Evolutionary conservation across 2,888 invertebrate species (phyloP).

Genomic region (Drosophila picticornis): DNA sequence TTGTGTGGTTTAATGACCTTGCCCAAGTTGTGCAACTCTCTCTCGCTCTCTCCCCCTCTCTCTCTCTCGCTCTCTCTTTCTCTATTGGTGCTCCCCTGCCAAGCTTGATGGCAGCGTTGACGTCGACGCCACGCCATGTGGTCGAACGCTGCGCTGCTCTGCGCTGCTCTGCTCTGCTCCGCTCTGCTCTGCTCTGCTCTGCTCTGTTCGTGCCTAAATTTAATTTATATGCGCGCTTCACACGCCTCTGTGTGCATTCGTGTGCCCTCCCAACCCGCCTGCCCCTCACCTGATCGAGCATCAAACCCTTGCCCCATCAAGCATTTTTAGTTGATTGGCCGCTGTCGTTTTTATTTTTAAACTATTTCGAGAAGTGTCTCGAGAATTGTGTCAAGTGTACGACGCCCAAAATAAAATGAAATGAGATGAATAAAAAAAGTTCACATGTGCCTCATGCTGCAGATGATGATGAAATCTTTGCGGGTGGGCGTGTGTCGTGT

Average conservation of each 20-base stretch:
- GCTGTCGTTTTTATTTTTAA: conserved; percentile 61
- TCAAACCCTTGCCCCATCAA: conserved; percentile 1
- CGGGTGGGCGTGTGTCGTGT: conserved; percentile 41
- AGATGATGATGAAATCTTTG: conserved; percentile 55
- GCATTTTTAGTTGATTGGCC: conserved; percentile 61
- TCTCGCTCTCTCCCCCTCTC: conserved; percentile 25
- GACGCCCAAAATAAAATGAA: conserved; percentile 53
- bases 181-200: conserved; percentile 9
- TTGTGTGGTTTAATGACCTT: conserved; percentile 80
- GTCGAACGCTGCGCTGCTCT: conserved; percentile 29
- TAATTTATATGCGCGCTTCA: conserved; percentile 74
- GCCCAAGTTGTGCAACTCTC: conserved; percentile 71
- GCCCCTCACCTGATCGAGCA: too few species aligned
- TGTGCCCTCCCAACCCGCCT: conserved; percentile 4
- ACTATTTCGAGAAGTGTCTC: conserved; percentile 62
- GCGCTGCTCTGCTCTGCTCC: not conserved
- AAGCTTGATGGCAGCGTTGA: conserved; percentile 47
- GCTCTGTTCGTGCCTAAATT: conserved; percentile 74
- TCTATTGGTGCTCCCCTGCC: conserved; percentile 62
- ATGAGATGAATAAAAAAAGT: conserved; percentile 24
- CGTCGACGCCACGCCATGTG: conserved; percentile 65
- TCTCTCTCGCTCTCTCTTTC: conserved; percentile 9
- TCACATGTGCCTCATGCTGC: conserved; percentile 30
- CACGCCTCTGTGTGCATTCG: conserved; percentile 42
- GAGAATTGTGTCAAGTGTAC: conserved; percentile 79